Evolutionary conservation across 2,113 vertebrate species (phyloP), one percentile per base, ranked within the genome.

Genomic region (Eudorcas thomsonii): DNA sequence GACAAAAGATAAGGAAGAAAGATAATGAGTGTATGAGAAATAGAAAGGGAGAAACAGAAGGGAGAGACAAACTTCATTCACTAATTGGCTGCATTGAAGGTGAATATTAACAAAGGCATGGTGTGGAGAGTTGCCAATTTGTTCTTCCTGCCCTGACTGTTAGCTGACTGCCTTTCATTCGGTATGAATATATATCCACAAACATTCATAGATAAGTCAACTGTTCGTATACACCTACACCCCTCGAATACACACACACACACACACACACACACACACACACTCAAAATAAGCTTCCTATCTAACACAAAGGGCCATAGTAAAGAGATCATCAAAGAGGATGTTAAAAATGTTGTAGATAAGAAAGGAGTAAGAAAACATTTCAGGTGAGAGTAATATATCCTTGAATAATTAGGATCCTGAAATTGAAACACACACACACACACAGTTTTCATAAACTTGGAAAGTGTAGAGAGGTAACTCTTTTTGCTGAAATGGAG

Each of bases 81-180:
- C 90, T 97, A 97, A 98, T 90, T 96, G 96, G 95, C 60, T 91
- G 14, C 19, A 57, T 33, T 78, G 86, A 84, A 96, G 89, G 83
- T 95, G 80, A 96, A 94, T 90, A 48, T 74, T 91, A 95, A 90
- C 28, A 45, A 97, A 89, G 80, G 25, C 71, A 71, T 13, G 23
- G 50, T 95, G 94, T 96, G 94, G 67, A 96, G 36, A 90, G 57
- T 60, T 91, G 95, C 78, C 88, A 97, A 67, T 92, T 96, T 91
- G 78, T 92, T 94, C 43, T 86, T 94, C 67, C 45, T 91, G 36
- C 45, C 17, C 86, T 88, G 57, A 60, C 94, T 52, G 2, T 94
- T 93, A 94, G 80, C 93, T 88, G 80, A 74, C 74, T 96, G 54
- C 33, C 48, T 98, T 94, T 86, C 74, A 60, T 90, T 84, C 91